Evolutionary conservation across 1,140 invertebrate genomes (phyloP).

Genomic region (Cydia fagiglandana): DNA sequence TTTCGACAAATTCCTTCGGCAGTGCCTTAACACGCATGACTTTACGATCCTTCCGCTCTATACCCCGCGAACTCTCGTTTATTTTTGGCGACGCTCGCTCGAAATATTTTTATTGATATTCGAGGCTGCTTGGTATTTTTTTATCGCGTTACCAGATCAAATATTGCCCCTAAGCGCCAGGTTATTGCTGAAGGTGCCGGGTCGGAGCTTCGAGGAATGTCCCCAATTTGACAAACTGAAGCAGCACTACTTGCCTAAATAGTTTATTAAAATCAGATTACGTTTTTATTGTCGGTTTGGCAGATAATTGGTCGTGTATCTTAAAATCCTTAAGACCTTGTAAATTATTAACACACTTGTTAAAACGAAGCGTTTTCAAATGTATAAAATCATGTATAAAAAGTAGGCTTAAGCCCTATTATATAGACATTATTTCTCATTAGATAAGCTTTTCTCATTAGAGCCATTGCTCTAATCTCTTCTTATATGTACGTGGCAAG

Average conservation of each 20-base stretch:
- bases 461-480: too few species aligned
- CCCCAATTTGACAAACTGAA: conserved; percentile 30
- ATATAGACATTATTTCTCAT: too few species aligned
- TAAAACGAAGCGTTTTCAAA: too few species aligned
- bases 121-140: conserved; percentile 47
- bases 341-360: neutral
- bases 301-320: neutral
- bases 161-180: conserved; percentile 39
- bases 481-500: too few species aligned
- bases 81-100: conserved; percentile 48
- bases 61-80: conserved; percentile 50
- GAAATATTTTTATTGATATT: conserved; percentile 55
- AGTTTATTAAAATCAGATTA: conserved; percentile 7
- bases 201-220: conserved; percentile 24
- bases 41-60: conserved; percentile 58
- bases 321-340: neutral
- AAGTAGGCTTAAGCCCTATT: too few species aligned
- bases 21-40: conserved; percentile 67
- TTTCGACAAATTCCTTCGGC: conserved; percentile 72
- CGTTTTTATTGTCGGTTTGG: neutral
- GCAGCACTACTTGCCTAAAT: conserved; percentile 4
- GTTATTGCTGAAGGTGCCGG: conserved; percentile 33
- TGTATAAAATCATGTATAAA: too few species aligned
- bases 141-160: conserved; percentile 50
- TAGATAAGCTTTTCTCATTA: too few species aligned